These are phyloP conservation scores for Carlito syrichta DNA, from an alignment of 2,113 vertebrate species.

Conservation along the genomic window DNA sequence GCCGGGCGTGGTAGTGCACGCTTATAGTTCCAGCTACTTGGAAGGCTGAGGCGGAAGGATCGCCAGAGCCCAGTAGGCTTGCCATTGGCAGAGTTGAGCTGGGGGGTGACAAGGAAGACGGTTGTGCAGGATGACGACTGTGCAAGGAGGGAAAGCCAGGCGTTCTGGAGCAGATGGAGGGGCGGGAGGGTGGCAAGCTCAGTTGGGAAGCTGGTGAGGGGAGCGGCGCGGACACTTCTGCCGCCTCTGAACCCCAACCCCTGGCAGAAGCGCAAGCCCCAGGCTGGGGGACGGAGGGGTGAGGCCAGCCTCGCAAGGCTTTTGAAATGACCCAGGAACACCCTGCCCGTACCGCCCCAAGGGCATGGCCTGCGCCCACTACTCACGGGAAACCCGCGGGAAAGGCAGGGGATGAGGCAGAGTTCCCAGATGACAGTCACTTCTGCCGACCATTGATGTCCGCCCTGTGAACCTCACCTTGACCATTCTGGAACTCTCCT, in stretches of 20 bases:
- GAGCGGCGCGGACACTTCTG: background rate
- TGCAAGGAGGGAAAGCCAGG: background rate
- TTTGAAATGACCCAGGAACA: rapidly evolving
- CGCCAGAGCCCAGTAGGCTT: too few species aligned
- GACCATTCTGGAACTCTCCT: background rate
- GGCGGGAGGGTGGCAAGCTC: background rate
- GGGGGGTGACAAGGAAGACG: background rate
- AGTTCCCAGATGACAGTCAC: background rate
- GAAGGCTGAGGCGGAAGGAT: too few species aligned
- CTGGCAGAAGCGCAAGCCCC: background rate
- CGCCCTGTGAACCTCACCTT: background rate
- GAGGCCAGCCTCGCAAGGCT: rapidly evolving
- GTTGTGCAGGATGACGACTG: too few species aligned
- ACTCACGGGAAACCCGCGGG: rapidly evolving
- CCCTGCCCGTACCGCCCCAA: rapidly evolving
- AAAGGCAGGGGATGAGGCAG: background rate
- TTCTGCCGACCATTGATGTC: background rate
- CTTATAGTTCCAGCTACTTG: too few species aligned
- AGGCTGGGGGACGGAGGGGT: background rate
- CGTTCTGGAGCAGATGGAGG: background rate
- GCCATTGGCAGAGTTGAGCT: background rate
- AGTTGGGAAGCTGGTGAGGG: background rate
- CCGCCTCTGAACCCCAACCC: rapidly evolving
- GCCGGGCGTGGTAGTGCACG: too few species aligned
- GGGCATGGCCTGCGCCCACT: rapidly evolving